phyloP scores from a whole-genome alignment of 1,140 invertebrate species.

The Scaptomyza graminum region DNA sequence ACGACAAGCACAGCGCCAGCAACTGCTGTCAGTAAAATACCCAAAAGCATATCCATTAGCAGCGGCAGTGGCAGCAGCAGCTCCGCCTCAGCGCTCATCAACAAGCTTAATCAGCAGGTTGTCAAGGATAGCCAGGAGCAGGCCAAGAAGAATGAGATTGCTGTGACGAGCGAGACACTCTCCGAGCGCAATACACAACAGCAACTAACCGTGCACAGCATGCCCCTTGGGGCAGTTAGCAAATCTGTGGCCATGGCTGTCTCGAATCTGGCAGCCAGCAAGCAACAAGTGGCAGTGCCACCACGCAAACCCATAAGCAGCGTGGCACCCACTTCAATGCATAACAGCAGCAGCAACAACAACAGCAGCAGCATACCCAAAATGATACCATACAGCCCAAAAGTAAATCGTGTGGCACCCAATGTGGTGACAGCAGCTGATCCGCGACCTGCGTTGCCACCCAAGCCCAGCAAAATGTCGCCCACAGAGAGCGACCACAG shows the following conservation, averaged over 20 bases:
- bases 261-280: conserved; percentile 34
- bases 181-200: conserved; percentile 72
- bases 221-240: conserved; percentile 87
- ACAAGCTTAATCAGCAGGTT: conserved; percentile 65
- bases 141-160: conserved; percentile 65
- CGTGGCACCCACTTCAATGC: conserved; percentile 90
- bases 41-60: conserved; percentile 70
- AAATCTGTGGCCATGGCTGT: conserved; percentile 84
- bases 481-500: conserved; percentile 53
- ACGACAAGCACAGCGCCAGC: conserved; percentile 41
- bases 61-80: conserved; percentile 67
- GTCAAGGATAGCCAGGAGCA: conserved; percentile 34
- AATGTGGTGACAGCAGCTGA: conserved; percentile 62
- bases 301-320: conserved; percentile 91
- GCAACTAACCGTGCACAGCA: conserved; percentile 88
- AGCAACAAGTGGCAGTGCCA: conserved; percentile 73
- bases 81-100: conserved; percentile 66
- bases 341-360: conserved; percentile 82
- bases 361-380: conserved; percentile 86
- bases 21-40: conserved; percentile 67
- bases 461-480: conserved; percentile 87
- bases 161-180: conserved; percentile 74
- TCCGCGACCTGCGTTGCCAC: conserved; percentile 88
- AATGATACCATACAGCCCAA: conserved; percentile 87
- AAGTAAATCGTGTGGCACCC: conserved; percentile 82